Conservation (phyloP, 2,113 vertebrate genomes). For the Oreochromis tanganicae region DNA sequence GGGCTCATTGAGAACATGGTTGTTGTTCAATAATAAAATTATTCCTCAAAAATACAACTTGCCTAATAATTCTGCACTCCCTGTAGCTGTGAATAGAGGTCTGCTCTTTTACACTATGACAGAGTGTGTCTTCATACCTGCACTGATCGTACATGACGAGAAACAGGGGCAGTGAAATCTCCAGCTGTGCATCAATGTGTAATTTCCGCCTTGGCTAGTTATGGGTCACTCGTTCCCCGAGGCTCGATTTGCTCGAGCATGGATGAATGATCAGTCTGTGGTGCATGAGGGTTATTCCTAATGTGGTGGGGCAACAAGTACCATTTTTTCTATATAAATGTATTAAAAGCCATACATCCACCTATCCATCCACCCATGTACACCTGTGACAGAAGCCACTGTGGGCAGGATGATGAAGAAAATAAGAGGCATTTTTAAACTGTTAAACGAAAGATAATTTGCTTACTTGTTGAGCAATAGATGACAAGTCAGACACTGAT, state of each 20-base stretch:
- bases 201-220: constrained; percentile 11
- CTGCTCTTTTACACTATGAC: not conserved
- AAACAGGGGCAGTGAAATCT: constrained; percentile 10
- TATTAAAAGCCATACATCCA: not conserved
- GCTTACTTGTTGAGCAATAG: not conserved
- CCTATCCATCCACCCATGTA: not conserved
- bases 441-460: fast-evolving
- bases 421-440: not conserved
- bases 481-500: not conserved
- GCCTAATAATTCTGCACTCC: too few species aligned
- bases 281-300: not conserved
- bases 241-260: not conserved
- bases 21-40: too few species aligned
- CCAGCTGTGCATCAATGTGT: constrained; percentile 36
- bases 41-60: too few species aligned
- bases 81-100: constrained; percentile 37
- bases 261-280: not conserved
- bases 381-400: not conserved
- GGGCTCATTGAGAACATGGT: too few species aligned
- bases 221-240: not conserved
- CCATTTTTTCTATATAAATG: not conserved
- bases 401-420: not conserved
- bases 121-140: constrained; percentile 23
- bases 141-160: constrained; percentile 3
- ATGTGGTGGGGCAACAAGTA: not conserved